Evolutionary conservation across 2,797 vertebrate genomes (phyloP), one percentile per base, ranked within the genome.

Genomic region (Schizopygopsis malacanthus): DNA sequence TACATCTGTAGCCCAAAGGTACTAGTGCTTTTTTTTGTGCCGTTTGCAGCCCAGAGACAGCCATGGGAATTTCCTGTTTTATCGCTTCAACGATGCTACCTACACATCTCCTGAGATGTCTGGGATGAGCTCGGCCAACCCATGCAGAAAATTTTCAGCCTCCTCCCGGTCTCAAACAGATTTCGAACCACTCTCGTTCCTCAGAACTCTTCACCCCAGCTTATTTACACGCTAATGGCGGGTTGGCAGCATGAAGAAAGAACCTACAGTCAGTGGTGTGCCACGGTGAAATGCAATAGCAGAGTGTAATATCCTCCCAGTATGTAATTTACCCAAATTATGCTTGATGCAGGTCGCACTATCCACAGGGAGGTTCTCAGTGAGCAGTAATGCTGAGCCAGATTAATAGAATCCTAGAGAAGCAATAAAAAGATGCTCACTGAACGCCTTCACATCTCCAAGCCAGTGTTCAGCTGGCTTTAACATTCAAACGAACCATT

Each of bases 401-500:
- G 79, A 88, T 85, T 89, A 84, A 82, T 77, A 71, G 76, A 2
- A 52, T 88, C 80, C 82, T 85, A 61, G 79, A 65, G 83, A 79
- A 87, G 84, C 81, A 83, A 78, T 86, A 77, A 86, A 87, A 83
- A 85, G 56, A 83, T 81, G 82, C 88, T 89, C 72, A 86, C 82
- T 43, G 77, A 67, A 61, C 18, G 25, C 63, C 43, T 73, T 84
- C 65, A 25, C 59, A 70, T 83, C 59, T 79, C 65, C 6, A 22
- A 54, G 45, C 61, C n/a, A 11, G 15, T 16, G 9, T 52, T 83
- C 82, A 11, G 79, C 87, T 88, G 78, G 25, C 78, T 82, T 81
- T 85, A 80, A 87, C 83, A 76, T 85, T 88, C 81, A 87, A 72
- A 87, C 86, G 83, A 84, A 79, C 43, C 47, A 45, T 82, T 73